phyloP scores from a whole-genome alignment of 2,888 invertebrate species.

The Schizaphis graminum region DNA sequence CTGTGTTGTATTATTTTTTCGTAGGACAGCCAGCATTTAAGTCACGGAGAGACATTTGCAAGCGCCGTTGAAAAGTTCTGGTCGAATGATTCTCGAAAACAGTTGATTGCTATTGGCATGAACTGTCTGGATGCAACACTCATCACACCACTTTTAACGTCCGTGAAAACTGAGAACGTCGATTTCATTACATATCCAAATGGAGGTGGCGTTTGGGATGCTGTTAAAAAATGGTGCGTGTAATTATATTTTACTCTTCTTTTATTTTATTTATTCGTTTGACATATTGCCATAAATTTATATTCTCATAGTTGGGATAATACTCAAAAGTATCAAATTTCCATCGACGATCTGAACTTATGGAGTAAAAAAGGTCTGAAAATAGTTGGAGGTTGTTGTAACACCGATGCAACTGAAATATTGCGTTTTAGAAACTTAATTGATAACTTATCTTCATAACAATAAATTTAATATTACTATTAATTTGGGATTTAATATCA shows the following conservation, averaged over 20 bases:
- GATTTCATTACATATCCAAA: conserved; percentile 93
- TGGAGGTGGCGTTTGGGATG: conserved; percentile 86
- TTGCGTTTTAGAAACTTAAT: conserved; percentile 40
- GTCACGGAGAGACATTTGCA: conserved; percentile 85
- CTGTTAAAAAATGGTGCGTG: conserved; percentile 69
- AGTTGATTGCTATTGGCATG: conserved; percentile 88
- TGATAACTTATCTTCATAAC: not conserved
- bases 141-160: conserved; percentile 75
- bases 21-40: conserved; percentile 78
- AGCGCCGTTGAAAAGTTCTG: conserved; percentile 81
- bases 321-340: not conserved
- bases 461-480: not conserved
- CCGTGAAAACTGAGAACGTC: conserved; percentile 72
- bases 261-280: not conserved
- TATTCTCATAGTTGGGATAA: conserved; percentile 41
- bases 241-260: not conserved
- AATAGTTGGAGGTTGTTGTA: conserved; percentile 60
- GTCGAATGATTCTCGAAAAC: conserved; percentile 72
- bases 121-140: conserved; percentile 85
- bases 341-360: not conserved
- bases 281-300: not conserved
- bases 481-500: not conserved
- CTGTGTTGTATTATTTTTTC: conserved; percentile 67
- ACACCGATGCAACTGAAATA: conserved; percentile 16
- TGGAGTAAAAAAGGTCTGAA: conserved; percentile 51